phyloP scores from a whole-genome alignment of 2,888 invertebrate genomes.

The Drosophila prostipennis region DNA sequence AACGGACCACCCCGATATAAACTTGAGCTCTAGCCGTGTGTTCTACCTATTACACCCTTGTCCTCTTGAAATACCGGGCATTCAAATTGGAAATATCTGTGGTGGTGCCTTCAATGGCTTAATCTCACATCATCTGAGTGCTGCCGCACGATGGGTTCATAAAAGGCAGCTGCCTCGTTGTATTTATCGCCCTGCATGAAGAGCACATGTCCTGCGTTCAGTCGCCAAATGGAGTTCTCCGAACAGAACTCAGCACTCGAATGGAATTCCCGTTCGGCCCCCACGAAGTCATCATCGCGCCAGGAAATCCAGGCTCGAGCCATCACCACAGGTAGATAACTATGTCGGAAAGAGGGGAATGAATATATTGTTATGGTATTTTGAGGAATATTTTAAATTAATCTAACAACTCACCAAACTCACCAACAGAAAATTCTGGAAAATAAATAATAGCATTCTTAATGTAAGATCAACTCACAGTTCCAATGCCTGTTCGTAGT shows the following conservation, averaged over 20 bases:
- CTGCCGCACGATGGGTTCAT: conserved; percentile 98
- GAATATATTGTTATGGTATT: too few relatives aligned
- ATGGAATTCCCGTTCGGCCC: conserved; percentile 98
- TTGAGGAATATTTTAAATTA: too few relatives aligned
- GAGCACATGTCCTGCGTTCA: conserved; percentile 99
- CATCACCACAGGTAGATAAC: conserved; percentile 99
- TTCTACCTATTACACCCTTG: too few relatives aligned
- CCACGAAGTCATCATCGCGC: conserved; percentile 97
- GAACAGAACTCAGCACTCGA: conserved; percentile 99
- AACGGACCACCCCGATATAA: background rate
- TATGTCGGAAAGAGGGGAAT: conserved; percentile 59
- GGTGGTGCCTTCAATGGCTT: background rate
- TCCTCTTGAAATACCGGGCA: background rate
- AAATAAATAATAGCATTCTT: too few relatives aligned
- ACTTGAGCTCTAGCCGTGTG: too few relatives aligned
- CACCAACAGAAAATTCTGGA: too few relatives aligned
- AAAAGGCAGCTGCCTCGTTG: conserved; percentile 98
- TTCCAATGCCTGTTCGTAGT: conserved; percentile 94
- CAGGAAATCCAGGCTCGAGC: conserved; percentile 99
- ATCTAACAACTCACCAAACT: too few relatives aligned
- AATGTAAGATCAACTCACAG: conserved; percentile 82
- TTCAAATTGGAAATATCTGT: conserved; percentile 14
- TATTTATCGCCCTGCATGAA: conserved; percentile 99
- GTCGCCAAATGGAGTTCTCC: conserved; percentile 97
- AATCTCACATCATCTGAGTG: conserved; percentile 91